These are phyloP conservation scores for Pachycephus smyrnensis DNA, from an alignment of 2,888 invertebrate species.

Conservation along the genomic window DNA sequence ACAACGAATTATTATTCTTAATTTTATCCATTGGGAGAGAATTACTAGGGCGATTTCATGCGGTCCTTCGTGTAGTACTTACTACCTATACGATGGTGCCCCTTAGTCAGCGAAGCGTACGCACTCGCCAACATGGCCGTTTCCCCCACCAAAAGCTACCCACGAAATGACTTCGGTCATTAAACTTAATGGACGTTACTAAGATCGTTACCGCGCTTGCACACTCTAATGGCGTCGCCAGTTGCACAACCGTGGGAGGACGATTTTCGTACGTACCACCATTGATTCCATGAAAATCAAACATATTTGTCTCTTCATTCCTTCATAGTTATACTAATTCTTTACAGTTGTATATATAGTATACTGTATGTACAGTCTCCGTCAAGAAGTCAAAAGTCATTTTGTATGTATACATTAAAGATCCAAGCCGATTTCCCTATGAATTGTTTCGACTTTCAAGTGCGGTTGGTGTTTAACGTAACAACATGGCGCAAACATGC, in stretches of 20 bases:
- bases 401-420: not conserved
- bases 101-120: not conserved
- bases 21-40: constrained; percentile 12
- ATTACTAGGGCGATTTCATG: constrained; percentile 16
- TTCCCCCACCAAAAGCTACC: not conserved
- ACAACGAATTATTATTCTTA: constrained; percentile 19
- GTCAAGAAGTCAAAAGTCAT: not conserved
- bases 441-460: constrained; percentile 3
- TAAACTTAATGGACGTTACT: constrained; percentile 32
- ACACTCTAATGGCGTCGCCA: not conserved
- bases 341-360: not conserved
- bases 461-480: constrained; percentile 32
- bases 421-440: not conserved
- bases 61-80: not conserved
- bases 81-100: not conserved
- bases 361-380: not conserved
- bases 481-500: constrained; percentile 43
- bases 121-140: not conserved
- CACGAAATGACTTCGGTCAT: constrained; percentile 24
- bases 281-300: not conserved
- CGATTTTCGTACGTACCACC: not conserved
- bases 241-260: not conserved
- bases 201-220: not conserved
- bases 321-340: not conserved
- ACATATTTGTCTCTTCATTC: not conserved